Conservation (phyloP, 2,888 invertebrate genomes). For the Lissocephala sabroskyi region DNA sequence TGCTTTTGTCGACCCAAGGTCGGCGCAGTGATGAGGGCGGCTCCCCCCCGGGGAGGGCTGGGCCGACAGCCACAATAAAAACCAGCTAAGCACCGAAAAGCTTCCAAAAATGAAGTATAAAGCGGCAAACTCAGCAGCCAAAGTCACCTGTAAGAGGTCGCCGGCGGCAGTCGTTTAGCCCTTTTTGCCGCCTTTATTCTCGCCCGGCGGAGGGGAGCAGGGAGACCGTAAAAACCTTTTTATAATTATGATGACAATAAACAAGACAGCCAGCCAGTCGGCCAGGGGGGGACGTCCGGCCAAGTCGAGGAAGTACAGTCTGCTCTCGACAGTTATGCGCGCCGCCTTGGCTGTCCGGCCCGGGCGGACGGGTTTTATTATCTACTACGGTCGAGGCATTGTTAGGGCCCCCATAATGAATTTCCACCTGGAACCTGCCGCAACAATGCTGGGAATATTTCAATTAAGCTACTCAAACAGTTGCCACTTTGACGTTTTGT, state of each 20-base stretch:
- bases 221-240: slow-evolving; percentile 53
- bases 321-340: slow-evolving; percentile 8
- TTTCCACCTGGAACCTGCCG: slow-evolving; percentile 33
- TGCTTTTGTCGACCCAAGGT: slow-evolving; percentile 63
- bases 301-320: no score
- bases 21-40: slow-evolving; percentile 28
- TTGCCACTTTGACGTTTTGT: slow-evolving; percentile 60
- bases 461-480: slow-evolving; percentile 61
- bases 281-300: no score
- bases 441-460: slow-evolving; percentile 60
- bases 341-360: not conserved
- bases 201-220: no score
- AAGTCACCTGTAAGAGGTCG: not conserved
- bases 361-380: not conserved
- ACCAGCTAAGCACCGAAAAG: slow-evolving; percentile 17
- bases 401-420: slow-evolving; percentile 57
- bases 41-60: not conserved
- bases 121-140: slow-evolving; percentile 28
- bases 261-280: slow-evolving; percentile 36
- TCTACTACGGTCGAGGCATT: slow-evolving; percentile 28
- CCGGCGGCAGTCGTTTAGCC: slow-evolving; percentile 35
- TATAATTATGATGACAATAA: slow-evolving; percentile 63
- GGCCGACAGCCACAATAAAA: slow-evolving; percentile 31
- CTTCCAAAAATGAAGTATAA: slow-evolving; percentile 15
- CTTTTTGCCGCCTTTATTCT: slow-evolving; percentile 15